A percentile compares a stretch with the other conserved stretches of the same genome.
These are phyloP conservation scores for Pterocles gutturalis DNA, from an alignment of 2,113 vertebrate genomes.

Conservation along the genomic window DNA sequence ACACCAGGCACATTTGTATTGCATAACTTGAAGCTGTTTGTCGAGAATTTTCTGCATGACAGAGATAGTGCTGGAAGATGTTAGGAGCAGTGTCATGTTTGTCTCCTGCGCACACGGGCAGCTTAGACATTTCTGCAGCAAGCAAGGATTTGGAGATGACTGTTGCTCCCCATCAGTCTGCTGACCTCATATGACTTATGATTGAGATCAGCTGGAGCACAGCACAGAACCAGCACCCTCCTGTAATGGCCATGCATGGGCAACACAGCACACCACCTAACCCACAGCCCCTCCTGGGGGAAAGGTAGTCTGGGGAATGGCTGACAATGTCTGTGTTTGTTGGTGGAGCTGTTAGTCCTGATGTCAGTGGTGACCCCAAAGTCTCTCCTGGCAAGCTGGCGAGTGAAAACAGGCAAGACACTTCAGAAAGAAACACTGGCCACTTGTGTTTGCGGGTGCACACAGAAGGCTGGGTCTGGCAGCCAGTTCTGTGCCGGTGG, in stretches of 20 bases:
- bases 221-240: not conserved
- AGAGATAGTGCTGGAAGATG: not conserved
- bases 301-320: not conserved
- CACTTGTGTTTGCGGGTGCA: not conserved
- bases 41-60: not conserved
- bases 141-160: not conserved
- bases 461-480: not conserved
- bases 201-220: not conserved
- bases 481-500: fast-evolving
- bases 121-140: not conserved
- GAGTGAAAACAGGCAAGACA: not conserved
- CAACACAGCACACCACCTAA: fast-evolving
- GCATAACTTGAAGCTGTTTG: not conserved
- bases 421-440: not conserved
- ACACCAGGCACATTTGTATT: not conserved
- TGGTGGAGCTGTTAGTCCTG: not conserved
- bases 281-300: not conserved
- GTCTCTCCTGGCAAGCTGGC: not conserved
- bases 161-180: not conserved
- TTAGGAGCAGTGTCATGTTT: not conserved
- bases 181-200: not conserved
- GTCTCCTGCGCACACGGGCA: not conserved
- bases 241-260: fast-evolving
- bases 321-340: not conserved
- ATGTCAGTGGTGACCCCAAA: not conserved